Percentiles rank a stretch among this genome's conserved stretches.
Conservation (phyloP, 2,797 vertebrate genomes). For the Eulemur mongoz region DNA sequence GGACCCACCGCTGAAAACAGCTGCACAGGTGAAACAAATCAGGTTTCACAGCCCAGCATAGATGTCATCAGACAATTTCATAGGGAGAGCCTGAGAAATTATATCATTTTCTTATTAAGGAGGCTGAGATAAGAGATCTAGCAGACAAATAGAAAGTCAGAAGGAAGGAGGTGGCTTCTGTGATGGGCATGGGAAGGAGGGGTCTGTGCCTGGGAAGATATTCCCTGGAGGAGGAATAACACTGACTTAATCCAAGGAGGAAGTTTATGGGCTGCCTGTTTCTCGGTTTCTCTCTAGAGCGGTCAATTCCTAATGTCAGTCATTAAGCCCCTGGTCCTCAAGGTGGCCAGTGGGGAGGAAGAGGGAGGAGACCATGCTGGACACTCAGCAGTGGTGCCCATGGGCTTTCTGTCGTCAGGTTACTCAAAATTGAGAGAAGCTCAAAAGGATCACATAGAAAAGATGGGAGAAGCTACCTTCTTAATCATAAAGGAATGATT, state of each 20-base stretch:
- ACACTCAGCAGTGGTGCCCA: neutral
- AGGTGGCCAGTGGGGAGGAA: neutral
- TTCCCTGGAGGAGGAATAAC: neutral
- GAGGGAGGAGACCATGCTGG: neutral
- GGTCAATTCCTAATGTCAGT: neutral
- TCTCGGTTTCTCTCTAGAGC: neutral
- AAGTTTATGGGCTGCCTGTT: neutral
- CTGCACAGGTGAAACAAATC: neutral
- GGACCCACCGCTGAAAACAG: neutral
- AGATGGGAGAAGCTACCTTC: neutral
- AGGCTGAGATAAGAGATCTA: neutral
- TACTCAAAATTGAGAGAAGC: constrained; percentile 18
- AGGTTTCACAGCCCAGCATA: neutral
- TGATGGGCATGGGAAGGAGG: constrained; percentile 5
- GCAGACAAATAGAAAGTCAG: neutral
- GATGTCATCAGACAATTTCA: neutral
- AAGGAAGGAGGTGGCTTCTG: constrained; percentile 37
- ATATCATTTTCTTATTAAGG: neutral
- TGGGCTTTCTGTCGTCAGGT: neutral
- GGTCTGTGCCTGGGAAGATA: neutral
- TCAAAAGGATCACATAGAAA: neutral
- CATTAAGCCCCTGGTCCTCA: neutral
- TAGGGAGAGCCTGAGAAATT: constrained; percentile 28
- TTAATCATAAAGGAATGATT: neutral
- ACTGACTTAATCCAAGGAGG: constrained; percentile 36